Conservation (phyloP, 92 coral and sea anemone species). For the Heliopora coerulea region DNA sequence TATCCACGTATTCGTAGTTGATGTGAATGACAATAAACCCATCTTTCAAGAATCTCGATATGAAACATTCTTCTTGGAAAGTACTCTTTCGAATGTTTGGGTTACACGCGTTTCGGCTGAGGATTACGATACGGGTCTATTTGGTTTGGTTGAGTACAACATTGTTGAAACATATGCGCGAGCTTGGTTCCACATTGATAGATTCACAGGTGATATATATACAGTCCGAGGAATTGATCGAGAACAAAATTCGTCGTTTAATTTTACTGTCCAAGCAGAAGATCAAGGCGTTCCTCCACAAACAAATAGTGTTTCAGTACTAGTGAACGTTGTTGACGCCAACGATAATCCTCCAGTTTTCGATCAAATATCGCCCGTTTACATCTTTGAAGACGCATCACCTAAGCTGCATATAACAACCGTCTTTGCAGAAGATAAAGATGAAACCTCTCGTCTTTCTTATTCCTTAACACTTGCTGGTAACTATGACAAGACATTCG, state of each 20-base stretch:
- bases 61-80: conserved; percentile 60
- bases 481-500: conserved; percentile 59
- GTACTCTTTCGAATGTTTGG: conserved; percentile 49
- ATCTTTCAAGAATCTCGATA: conserved; percentile 66
- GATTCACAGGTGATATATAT: conserved; percentile 64
- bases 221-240: conserved; percentile 70
- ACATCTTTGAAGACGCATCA: conserved; percentile 69
- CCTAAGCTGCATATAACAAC: conserved; percentile 55
- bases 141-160: conserved; percentile 70
- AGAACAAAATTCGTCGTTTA: conserved; percentile 61
- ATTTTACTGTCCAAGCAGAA: conserved; percentile 71
- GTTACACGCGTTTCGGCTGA: conserved; percentile 60
- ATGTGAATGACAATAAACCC: conserved; percentile 82
- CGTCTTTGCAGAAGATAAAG: conserved; percentile 68
- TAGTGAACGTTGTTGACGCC: conserved; percentile 66
- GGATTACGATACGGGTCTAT: conserved; percentile 78
- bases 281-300: conserved; percentile 65
- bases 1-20: conserved; percentile 56
- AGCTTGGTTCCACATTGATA: conserved; percentile 61
- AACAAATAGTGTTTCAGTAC: conserved; percentile 64
- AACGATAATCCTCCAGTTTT: conserved; percentile 86
- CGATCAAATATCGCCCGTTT: conserved; percentile 52
- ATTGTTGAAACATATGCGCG: conserved; percentile 47
- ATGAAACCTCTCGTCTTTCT: conserved; percentile 56
- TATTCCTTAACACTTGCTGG: conserved; percentile 54